phyloP scores from a whole-genome alignment of 2,888 invertebrate genomes.

The Drosophila buzzatii region DNA sequence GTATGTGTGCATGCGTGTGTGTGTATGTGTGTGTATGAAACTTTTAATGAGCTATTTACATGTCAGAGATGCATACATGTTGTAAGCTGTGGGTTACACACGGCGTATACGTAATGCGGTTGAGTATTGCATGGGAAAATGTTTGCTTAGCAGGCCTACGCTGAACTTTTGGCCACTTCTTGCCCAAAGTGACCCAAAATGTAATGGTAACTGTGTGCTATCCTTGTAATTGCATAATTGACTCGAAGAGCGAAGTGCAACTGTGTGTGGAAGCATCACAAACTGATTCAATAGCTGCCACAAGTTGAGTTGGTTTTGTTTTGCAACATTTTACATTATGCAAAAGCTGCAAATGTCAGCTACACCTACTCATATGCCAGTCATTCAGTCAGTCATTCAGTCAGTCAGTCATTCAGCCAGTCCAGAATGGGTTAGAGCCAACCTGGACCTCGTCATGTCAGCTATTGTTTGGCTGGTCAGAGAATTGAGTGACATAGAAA shows the following conservation, averaged over 20 bases:
- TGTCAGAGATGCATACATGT: constrained; percentile 21
- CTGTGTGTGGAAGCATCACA: constrained; percentile 24
- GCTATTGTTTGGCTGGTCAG: constrained; percentile 19
- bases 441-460: constrained; percentile 35
- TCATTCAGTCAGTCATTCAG: constrained; percentile 10
- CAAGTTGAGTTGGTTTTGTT: constrained; percentile 19
- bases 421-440: not conserved
- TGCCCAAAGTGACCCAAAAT: not conserved
- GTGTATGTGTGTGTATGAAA: constrained; percentile 22
- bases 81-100: constrained; percentile 17
- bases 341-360: constrained; percentile 47
- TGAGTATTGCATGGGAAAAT: constrained; percentile 22
- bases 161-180: constrained; percentile 14
- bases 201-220: constrained; percentile 8
- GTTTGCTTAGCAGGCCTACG: constrained; percentile 16
- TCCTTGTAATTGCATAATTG: constrained; percentile 28
- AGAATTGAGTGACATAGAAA: constrained; percentile 24
- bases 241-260: constrained; percentile 19
- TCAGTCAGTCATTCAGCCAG: constrained; percentile 5
- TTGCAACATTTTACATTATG: constrained; percentile 30
- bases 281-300: constrained; percentile 28
- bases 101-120: constrained; percentile 47
- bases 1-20: constrained; percentile 4
- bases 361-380: constrained; percentile 30
- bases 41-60: constrained; percentile 71